phyloP scores from a whole-genome alignment of 2,888 invertebrate genomes.

The Leptopilina myrica region DNA sequence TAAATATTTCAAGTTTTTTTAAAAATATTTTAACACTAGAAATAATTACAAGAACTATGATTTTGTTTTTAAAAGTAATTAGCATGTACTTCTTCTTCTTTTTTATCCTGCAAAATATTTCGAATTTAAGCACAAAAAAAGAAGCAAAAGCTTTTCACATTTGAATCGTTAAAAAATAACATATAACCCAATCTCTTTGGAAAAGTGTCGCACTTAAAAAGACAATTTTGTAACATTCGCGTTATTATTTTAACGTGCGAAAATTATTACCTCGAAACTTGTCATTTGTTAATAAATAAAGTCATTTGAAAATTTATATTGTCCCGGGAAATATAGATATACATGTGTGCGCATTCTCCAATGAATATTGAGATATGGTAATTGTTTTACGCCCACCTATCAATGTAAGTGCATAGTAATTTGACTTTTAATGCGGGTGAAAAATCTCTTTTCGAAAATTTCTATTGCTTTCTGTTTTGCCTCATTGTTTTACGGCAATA shows the following conservation, averaged over 20 bases:
- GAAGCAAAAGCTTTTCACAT: conserved; percentile 1
- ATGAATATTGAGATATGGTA: conserved; percentile 14
- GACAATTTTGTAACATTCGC: neutral
- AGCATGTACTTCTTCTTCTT: neutral
- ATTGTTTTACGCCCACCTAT: conserved; percentile 18
- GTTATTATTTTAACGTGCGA: neutral
- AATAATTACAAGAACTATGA: no score
- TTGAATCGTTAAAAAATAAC: neutral
- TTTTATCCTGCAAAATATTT: neutral
- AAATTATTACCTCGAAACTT: conserved; percentile 6
- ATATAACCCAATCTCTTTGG: neutral
- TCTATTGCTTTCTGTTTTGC: neutral
- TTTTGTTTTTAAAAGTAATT: no score
- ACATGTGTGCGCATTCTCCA: neutral
- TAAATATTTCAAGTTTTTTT: no score
- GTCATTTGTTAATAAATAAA: conserved; percentile 17
- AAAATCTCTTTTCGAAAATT: conserved; percentile 6
- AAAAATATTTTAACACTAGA: no score
- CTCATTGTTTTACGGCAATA: neutral
- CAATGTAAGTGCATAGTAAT: neutral
- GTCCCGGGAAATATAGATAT: neutral
- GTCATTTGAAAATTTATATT: conserved; percentile 7
- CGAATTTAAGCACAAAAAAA: neutral
- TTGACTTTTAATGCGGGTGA: neutral
- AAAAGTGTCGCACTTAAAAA: neutral